Conservation (phyloP, 2,888 invertebrate species). For the Acanthosoma haemorrhoidale region DNA sequence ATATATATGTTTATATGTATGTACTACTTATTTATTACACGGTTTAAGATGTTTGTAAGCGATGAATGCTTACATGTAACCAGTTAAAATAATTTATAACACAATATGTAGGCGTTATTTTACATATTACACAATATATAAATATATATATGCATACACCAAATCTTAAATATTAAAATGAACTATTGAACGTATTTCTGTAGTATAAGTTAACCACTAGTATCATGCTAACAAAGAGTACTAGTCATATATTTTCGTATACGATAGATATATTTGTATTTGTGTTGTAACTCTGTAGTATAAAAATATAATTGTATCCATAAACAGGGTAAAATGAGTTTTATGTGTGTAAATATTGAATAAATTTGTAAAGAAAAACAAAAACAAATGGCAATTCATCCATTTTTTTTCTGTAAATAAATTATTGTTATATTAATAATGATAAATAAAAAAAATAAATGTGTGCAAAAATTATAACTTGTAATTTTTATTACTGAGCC, state of each 20-base stretch:
- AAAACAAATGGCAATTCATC: not conserved
- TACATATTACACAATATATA: not conserved
- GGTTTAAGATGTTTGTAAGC: not conserved
- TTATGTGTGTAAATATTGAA: conserved; percentile 27
- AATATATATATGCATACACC: not conserved
- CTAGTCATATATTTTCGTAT: conserved; percentile 32
- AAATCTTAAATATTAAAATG: conserved; percentile 15
- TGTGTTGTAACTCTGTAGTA: conserved; percentile 27
- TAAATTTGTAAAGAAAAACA: conserved; percentile 23
- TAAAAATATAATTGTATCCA: conserved; percentile 16
- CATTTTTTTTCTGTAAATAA: conserved; percentile 20
- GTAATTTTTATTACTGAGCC: no score
- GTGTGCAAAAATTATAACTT: conserved; percentile 1
- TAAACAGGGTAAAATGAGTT: conserved; percentile 25
- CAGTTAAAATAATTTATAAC: not conserved
- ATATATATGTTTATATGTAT: not conserved
- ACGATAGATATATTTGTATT: conserved; percentile 29
- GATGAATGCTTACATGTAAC: not conserved
- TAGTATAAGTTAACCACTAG: conserved; percentile 22
- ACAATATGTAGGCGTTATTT: not conserved
- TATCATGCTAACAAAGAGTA: conserved; percentile 22
- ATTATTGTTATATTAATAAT: conserved; percentile 5
- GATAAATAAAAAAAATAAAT: conserved; percentile 3
- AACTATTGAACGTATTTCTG: not conserved
- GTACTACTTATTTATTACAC: conserved; percentile 2